Evolutionary conservation across 2,113 vertebrate genomes (phyloP), one percentile per base, ranked within the genome.

Genomic region (Ciconia boyciana): DNA sequence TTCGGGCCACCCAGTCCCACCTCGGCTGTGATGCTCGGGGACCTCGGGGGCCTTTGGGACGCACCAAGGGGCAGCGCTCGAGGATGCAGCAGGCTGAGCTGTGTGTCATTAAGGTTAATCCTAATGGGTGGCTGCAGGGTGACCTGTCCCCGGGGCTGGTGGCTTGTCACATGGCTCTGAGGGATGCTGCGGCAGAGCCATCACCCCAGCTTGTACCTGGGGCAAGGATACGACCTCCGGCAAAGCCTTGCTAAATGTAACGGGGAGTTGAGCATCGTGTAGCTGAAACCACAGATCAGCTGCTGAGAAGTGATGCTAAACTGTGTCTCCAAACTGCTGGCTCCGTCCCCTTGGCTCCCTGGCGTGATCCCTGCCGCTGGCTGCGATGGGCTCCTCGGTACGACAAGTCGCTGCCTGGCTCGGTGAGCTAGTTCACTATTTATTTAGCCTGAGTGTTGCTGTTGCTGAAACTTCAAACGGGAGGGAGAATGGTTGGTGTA

Each of bases 311-410:
- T n/a, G 92, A 32, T 31, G 68, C 26, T 60, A 41, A 69, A 21
- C 51, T 0, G 1, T 7, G 39, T 10, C 58, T 31, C 10, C 15
- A 32, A 77, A 16, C 5, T 2, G 0, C 31, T 39, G 41, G 9
- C 34, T 41, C 44, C 2, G 0, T 60, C 43, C n/a, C 36, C 16
- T 68, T 0, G 0, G 69, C 39, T 68, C 44, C 32, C 32, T 0
- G 0, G 19, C 0, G 3, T 0, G 3, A 14, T 15, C 58, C 41
- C 49, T 31, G 24, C 48, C 1, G 1, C 0, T 1, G n/a, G 65
- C 71, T 61, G n/a, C 3, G 9, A 6, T 2, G 77, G 62, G 57
- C 36, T 90, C 78, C 78, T 65, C 3, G 0, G 20, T 1, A 3
- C 1, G 6, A 34, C 43, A 8, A 39, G 28, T 8, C 1, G 3